Evolutionary conservation across 2,888 invertebrate genomes (phyloP).

Genomic region (Brachyptera putata): DNA sequence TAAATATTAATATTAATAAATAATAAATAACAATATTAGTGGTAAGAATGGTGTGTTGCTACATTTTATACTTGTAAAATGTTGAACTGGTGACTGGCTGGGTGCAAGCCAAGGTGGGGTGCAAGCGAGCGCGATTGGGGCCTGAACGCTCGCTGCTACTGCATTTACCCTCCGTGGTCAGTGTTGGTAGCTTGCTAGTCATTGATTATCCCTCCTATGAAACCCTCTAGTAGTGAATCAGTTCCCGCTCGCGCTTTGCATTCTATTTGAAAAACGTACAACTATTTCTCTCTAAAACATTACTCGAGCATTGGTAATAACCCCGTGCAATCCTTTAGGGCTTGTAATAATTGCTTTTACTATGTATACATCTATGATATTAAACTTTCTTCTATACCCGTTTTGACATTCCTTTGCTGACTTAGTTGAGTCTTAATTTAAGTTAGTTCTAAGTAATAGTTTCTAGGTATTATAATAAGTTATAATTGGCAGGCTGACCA

Average conservation of each 20-base stretch:
- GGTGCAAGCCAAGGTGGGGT: conserved; percentile 5
- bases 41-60: not conserved
- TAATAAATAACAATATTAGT: conserved; percentile 7
- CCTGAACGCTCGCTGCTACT: conserved; percentile 9
- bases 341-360: conserved; percentile 31
- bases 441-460: conserved; percentile 9
- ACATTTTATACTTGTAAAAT: not conserved
- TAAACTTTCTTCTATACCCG: conserved; percentile 25
- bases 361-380: conserved; percentile 16
- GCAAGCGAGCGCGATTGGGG: conserved; percentile 25
- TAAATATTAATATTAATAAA: conserved; percentile 9
- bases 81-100: not conserved
- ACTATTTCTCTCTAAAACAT: conserved; percentile 25
- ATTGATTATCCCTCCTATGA: conserved; percentile 10
- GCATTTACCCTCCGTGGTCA: conserved; percentile 21
- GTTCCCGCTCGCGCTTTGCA: conserved; percentile 18
- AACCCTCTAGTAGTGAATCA: conserved; percentile 23
- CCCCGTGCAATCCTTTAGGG: conserved; percentile 24
- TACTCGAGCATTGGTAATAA: conserved; percentile 27
- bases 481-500: conserved; percentile 13
- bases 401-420: conserved; percentile 42
- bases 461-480: conserved; percentile 21
- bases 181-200: conserved; percentile 23
- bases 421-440: too few relatives aligned
- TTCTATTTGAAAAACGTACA: conserved; percentile 22